A percentile compares a stretch with the other conserved stretches of the same genome.
phyloP scores from a whole-genome alignment of 2,888 invertebrate species.

The Cephus runcator region DNA sequence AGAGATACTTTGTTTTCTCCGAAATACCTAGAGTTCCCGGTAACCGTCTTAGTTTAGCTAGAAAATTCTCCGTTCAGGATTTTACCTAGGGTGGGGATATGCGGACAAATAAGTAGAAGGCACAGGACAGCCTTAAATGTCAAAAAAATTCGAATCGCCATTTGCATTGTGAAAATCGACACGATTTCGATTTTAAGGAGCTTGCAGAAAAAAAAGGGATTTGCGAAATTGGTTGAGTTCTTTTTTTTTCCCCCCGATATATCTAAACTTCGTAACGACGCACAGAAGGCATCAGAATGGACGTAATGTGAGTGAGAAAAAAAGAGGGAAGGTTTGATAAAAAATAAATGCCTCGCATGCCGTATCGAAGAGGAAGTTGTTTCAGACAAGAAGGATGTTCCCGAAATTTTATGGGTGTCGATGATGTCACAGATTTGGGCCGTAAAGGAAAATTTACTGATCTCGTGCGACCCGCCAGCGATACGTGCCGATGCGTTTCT shows the following conservation, averaged over 20 bases:
- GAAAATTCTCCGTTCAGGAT: neutral
- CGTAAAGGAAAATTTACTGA: constrained; percentile 50
- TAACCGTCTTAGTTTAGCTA: neutral
- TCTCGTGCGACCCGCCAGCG: constrained; percentile 19
- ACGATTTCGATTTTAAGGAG: neutral
- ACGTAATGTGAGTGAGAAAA: neutral
- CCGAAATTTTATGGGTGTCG: constrained; percentile 47
- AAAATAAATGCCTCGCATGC: constrained; percentile 3
- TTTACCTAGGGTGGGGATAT: neutral
- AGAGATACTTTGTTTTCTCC: neutral
- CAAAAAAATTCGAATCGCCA: neutral
- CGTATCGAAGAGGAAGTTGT: constrained; percentile 26
- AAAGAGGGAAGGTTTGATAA: constrained; percentile 22
- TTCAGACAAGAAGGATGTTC: constrained; percentile 31
- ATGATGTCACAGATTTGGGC: constrained; percentile 50
- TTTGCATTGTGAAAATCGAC: neutral
- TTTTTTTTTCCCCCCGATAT: neutral
- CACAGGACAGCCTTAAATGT: neutral
- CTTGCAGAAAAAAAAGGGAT: neutral
- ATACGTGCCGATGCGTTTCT: neutral
- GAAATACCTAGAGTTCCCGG: neutral
- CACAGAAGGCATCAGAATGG: neutral
- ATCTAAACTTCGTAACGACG: neutral
- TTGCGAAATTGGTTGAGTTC: neutral
- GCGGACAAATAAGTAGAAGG: neutral